Base-by-base conservation (phyloP, 2,113 vertebrate species). In the Leucopsar rothschildi region DNA sequence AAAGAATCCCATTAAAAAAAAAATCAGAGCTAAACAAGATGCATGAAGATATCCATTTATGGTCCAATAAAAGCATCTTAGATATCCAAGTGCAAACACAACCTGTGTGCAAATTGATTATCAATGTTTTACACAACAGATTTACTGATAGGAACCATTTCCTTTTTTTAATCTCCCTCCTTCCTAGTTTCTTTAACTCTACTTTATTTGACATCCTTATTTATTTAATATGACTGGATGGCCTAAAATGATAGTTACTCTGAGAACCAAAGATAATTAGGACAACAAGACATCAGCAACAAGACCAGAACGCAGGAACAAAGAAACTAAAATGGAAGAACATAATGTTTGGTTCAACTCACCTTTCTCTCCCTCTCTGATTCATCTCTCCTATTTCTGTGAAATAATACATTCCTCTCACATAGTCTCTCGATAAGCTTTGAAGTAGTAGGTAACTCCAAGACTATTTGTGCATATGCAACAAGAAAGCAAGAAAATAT, bases 191-290 rank as follows among this genome's bases (percentile, higher is more conserved):
- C 53, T 93, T 89, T 59, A 64, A 78, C 81, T 95, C 64, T 94
- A 90, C 75, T 98, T 97, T 86, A 84, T 95, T 96, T 98, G 95
- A 97, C 95, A 96, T 82, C 65, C 93, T 97, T 97, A 97, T 98
- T 98, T 98, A 97, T 98, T 98, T 97, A 97, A 92, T 97, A 79
- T 75, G 95, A 98, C 96, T 97, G 93, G 80, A 96, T 97, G 96
- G 65, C 92, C 89, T 97, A 97, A 98, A 98, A 97, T 98, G 85
- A 98, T 96, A 96, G 96, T 97, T 98, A 98, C 97, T 98, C 97
- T 98, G 97, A 98, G 96, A 98, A 98, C 96, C 83, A 96, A 96
- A 97, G 95, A 94, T 92, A 97, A 95, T 96, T 92, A 89, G 56
- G 84, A 61, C 37, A 86, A n/a, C 12, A 37, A 88, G 59, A 72